A percentile compares a stretch with the other conserved stretches of the same genome.
Evolutionary conservation across 1,140 invertebrate species (phyloP).

Genomic region (Ectropis grisescens): DNA sequence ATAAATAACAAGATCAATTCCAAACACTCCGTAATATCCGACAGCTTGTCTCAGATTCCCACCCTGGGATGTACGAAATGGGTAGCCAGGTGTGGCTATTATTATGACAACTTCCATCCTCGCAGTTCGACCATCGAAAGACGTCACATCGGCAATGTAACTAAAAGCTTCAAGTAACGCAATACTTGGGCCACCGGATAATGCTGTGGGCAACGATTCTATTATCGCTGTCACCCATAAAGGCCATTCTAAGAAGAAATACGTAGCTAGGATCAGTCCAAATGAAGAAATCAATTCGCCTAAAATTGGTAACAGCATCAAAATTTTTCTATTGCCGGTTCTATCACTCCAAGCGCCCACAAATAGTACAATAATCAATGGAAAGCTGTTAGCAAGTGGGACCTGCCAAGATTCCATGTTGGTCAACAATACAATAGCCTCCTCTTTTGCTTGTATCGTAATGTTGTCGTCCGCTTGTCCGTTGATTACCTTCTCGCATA

Average conservation of each 20-base stretch:
- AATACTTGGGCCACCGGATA: slow-evolving; percentile 67
- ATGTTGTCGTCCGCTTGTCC: slow-evolving; percentile 30
- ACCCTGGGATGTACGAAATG: slow-evolving; percentile 54
- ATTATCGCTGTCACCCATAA: slow-evolving; percentile 67
- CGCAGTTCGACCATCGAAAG: slow-evolving; percentile 68
- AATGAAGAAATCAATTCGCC: slow-evolving; percentile 62
- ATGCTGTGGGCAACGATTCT: slow-evolving; percentile 65
- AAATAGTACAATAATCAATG: slow-evolving; percentile 72
- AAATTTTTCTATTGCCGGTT: slow-evolving; percentile 72
- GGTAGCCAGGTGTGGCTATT: slow-evolving; percentile 60
- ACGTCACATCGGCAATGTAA: slow-evolving; percentile 72
- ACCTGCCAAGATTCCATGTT: slow-evolving; percentile 70
- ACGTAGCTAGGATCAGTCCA: slow-evolving; percentile 65
- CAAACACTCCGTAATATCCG: slow-evolving; percentile 64
- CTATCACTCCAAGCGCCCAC: slow-evolving; percentile 75
- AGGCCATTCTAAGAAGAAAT: slow-evolving; percentile 68
- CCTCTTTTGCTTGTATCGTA: slow-evolving; percentile 32
- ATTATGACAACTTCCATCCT: slow-evolving; percentile 70
- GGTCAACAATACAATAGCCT: slow-evolving; percentile 64
- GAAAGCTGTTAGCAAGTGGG: slow-evolving; percentile 68
- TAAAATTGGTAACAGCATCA: slow-evolving; percentile 69
- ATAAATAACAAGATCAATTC: slow-evolving; percentile 35
- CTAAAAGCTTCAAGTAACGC: slow-evolving; percentile 71
- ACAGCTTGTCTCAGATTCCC: slow-evolving; percentile 50
- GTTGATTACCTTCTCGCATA: slow-evolving; percentile 60